Conservation (phyloP, 2,888 invertebrate species). For the Danaus chrysippus region DNA sequence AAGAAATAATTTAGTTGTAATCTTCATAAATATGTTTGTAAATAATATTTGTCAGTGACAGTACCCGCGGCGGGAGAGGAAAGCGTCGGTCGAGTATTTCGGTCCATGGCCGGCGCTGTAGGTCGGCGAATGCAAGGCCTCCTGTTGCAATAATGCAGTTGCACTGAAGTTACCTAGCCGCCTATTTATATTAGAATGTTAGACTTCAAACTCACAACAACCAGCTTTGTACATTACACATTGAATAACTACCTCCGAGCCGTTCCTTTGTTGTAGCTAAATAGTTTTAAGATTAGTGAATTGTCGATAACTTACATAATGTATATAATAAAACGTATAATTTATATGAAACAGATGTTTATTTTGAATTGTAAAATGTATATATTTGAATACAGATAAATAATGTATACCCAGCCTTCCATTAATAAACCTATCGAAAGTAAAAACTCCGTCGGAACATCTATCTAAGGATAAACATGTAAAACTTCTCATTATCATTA, state of each 20-base stretch:
- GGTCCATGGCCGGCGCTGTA: constrained; percentile 67
- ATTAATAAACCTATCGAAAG: constrained; percentile 9
- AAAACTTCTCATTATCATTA: constrained; percentile 10
- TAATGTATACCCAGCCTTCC: not conserved
- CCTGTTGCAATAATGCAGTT: constrained; percentile 70
- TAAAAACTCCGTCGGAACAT: constrained; percentile 8
- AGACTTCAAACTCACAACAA: constrained; percentile 41
- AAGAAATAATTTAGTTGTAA: too few relatives aligned
- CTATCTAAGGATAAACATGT: constrained; percentile 1
- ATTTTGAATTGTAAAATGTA: not conserved
- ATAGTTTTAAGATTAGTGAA: not conserved
- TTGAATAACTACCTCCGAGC: constrained; percentile 14
- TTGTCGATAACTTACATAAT: not conserved
- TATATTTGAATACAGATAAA: not conserved
- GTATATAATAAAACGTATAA: not conserved
- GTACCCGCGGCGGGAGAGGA: constrained; percentile 49
- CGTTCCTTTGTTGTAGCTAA: constrained; percentile 13
- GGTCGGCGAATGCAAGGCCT: constrained; percentile 74
- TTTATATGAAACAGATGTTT: not conserved
- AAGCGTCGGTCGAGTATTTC: constrained; percentile 59
- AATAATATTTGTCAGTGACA: constrained; percentile 33
- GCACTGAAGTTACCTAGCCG: constrained; percentile 57
- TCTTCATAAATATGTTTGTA: not conserved
- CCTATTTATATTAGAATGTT: constrained; percentile 45
- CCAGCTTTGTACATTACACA: constrained; percentile 27